These are phyloP conservation scores for Nibea albiflora DNA, from an alignment of 2,113 vertebrate species.

Conservation along the genomic window DNA sequence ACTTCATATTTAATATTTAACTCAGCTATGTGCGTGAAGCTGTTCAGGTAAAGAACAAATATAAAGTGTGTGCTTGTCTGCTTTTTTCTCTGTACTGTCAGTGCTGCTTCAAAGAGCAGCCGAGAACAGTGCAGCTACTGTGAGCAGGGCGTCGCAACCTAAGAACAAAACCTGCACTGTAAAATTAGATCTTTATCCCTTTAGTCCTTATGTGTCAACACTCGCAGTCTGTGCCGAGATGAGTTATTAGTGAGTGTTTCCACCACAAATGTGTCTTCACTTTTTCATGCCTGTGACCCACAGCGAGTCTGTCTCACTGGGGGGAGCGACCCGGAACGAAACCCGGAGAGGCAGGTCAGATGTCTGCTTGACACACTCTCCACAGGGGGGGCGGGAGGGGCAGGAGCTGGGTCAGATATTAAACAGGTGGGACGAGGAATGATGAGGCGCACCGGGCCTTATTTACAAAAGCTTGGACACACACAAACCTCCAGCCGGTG, in stretches of 20 bases:
- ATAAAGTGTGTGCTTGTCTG: not conserved
- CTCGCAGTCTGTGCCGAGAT: conserved; percentile 4
- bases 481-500: not conserved
- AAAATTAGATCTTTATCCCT: conserved; percentile 36
- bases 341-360: conserved; percentile 58
- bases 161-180: conserved; percentile 16
- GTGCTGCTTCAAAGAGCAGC: not conserved
- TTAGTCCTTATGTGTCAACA: conserved; percentile 57
- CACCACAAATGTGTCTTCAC: conserved; percentile 43
- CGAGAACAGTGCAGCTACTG: not conserved
- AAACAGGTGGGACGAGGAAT: conserved; percentile 42
- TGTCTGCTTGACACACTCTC: conserved; percentile 61
- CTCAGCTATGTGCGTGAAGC: not conserved
- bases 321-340: conserved; percentile 60
- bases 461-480: conserved; percentile 37
- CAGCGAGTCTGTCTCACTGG: conserved; percentile 23
- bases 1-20: not conserved
- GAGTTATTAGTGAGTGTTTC: conserved; percentile 43
- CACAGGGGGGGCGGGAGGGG: not conserved
- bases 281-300: conserved; percentile 43
- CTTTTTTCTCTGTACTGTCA: not conserved
- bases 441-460: conserved; percentile 18
- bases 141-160: conserved; percentile 10
- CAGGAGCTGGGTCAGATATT: conserved; percentile 30
- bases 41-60: not conserved